Conservation (phyloP, 2,797 vertebrate species). For the Cossypha heuglini region DNA sequence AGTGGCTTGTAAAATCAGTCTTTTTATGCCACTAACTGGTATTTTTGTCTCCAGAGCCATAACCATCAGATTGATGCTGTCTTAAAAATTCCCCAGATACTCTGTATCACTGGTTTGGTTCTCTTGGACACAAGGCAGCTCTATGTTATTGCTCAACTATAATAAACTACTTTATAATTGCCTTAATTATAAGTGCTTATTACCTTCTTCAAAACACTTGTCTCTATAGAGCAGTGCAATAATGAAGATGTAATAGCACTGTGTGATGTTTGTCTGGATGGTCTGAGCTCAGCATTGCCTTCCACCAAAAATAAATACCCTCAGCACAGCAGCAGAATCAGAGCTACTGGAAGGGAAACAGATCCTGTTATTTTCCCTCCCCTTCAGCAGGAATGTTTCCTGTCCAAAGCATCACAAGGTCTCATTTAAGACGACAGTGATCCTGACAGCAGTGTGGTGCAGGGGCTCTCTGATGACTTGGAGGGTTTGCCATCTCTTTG, state of each 20-base stretch:
- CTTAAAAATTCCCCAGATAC: constrained; percentile 22
- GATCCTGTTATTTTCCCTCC: neutral
- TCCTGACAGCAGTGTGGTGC: rapidly evolving
- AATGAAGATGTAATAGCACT: constrained; percentile 36
- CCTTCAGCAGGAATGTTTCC: neutral
- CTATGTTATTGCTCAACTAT: constrained; percentile 16
- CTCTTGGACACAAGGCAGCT: constrained; percentile 34
- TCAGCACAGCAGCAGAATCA: neutral
- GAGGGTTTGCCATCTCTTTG: neutral
- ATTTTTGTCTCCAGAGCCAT: constrained; percentile 13
- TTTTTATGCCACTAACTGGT: neutral
- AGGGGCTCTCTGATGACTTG: neutral
- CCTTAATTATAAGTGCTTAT: constrained; percentile 66
- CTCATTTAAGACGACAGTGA: neutral
- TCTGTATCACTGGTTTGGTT: constrained; percentile 7
- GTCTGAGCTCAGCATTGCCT: neutral
- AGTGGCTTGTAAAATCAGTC: constrained; percentile 26
- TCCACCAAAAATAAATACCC: neutral
- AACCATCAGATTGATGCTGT: constrained; percentile 12
- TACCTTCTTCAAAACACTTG: constrained; percentile 60
- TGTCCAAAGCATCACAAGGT: neutral
- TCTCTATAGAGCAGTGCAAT: constrained; percentile 28
- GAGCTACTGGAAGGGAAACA: neutral
- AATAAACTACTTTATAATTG: constrained; percentile 65
- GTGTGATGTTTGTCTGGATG: neutral